These are phyloP conservation scores for Zoanthus sansibaricus DNA, from an alignment of 92 coral and sea anemone genomes.

Conservation along the genomic window DNA sequence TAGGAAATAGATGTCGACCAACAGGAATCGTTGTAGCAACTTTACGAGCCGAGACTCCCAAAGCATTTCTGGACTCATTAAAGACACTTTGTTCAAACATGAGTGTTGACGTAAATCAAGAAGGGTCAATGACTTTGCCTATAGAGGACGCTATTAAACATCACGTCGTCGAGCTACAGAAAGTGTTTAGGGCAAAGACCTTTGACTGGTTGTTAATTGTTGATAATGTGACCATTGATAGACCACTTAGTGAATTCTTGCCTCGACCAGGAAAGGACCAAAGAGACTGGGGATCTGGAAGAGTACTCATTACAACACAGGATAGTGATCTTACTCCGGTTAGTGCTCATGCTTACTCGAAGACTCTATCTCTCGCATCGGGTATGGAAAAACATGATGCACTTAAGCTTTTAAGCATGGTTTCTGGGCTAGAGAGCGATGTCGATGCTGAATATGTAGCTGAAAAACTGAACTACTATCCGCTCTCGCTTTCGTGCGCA, in stretches of 20 bases:
- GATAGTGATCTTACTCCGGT: conserved; percentile 78
- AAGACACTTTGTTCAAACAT: conserved; percentile 59
- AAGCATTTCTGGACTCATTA: conserved; percentile 75
- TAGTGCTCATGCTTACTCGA: conserved; percentile 68
- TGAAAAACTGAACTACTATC: conserved; percentile 66
- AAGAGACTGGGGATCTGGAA: conserved; percentile 84
- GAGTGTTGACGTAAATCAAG: conserved; percentile 36
- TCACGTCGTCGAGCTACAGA: conserved; percentile 57
- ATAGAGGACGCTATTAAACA: conserved; percentile 37
- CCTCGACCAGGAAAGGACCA: conserved; percentile 73
- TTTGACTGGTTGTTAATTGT: conserved; percentile 80
- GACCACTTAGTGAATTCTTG: conserved; percentile 77
- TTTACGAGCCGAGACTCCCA: conserved; percentile 73
- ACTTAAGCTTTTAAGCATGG: conserved; percentile 57
- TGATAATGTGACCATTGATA: conserved; percentile 72
- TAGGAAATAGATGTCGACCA: not conserved
- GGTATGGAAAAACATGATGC: conserved; percentile 90
- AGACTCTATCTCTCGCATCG: conserved; percentile 57
- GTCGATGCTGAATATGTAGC: conserved; percentile 51
- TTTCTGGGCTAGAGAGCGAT: conserved; percentile 71
- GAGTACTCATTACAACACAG: conserved; percentile 86
- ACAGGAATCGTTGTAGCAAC: conserved; percentile 73
- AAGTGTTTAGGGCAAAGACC: conserved; percentile 38
- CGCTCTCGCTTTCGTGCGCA: conserved; percentile 92
- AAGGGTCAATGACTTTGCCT: conserved; percentile 22